Percentiles rank a stretch among this genome's conserved stretches.
Evolutionary conservation across 2,888 invertebrate species (phyloP).

Genomic region (Drosophila falleni): DNA sequence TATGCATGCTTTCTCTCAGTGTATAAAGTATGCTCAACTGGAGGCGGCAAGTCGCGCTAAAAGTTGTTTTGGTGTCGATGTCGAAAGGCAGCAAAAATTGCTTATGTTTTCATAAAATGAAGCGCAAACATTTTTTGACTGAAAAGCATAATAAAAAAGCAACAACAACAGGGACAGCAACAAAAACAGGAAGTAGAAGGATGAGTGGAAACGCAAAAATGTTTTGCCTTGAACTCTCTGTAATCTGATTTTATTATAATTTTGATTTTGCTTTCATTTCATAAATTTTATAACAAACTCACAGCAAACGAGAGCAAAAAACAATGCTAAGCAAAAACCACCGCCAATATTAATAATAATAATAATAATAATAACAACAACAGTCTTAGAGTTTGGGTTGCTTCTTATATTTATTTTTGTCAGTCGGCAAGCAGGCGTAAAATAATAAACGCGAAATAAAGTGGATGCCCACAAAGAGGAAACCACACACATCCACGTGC

Average conservation of each 20-base stretch:
- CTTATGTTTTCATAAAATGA: constrained; percentile 81
- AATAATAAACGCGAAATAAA: constrained; percentile 83
- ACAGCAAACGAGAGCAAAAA: constrained; percentile 33
- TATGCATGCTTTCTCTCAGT: not conserved
- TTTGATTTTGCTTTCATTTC: constrained; percentile 82
- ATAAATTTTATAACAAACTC: constrained; percentile 82
- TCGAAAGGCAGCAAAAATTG: constrained; percentile 73
- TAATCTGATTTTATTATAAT: constrained; percentile 82
- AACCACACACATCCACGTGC: constrained; percentile 42
- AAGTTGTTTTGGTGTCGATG: constrained; percentile 74
- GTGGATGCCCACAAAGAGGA: constrained; percentile 73
- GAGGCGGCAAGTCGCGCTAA: constrained; percentile 55
- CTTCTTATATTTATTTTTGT: constrained; percentile 63
- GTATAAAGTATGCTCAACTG: constrained; percentile 24
- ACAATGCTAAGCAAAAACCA: constrained; percentile 63
- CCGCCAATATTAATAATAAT: constrained; percentile 75
- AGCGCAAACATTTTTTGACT: constrained; percentile 81
- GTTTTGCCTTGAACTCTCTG: constrained; percentile 48
- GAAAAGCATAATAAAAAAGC: constrained; percentile 74
- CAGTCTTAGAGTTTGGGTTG: constrained; percentile 29
- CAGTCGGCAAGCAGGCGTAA: constrained; percentile 82
- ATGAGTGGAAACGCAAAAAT: constrained; percentile 17
- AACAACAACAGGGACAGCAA: constrained; percentile 43
- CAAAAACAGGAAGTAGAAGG: constrained; percentile 31
- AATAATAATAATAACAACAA: constrained; percentile 33